Evolutionary conservation across 2,797 vertebrate genomes (phyloP), one percentile per base, ranked within the genome.

Genomic region (Tinamus major): DNA sequence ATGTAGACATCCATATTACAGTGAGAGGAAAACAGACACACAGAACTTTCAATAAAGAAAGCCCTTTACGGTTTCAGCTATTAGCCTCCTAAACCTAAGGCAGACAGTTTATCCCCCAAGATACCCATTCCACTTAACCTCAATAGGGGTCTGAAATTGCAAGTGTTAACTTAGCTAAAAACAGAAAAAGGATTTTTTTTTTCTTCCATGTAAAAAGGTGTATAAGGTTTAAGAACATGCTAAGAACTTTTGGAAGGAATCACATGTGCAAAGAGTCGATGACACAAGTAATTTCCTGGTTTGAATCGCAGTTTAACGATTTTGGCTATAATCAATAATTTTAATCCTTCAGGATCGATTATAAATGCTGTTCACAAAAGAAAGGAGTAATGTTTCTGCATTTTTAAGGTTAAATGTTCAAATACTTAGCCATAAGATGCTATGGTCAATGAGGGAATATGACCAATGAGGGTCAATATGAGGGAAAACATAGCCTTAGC

Each of bases 371-470:
- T 68, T 88, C 42, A 87, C 26, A 92, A 79, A 91, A 56, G 67
- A 37, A 81, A 89, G 37, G 18, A 15, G 51, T n/a, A 58, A 83
- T 71, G 41, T 24, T 61, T 79, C 33, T 74, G 16, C 12, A 37
- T 61, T 85, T 92, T 87, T 85, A 42, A 89, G 62, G 56, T 75
- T 80, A 92, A 85, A 58, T 62, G 19, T 74, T 89, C 19, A 75
- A 83, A 79, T 92, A 89, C 95, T 92, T 94, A 83, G 39, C 41
- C 21, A 23, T 48, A 53, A 0, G 0, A 81, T 61, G 55, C 53
- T 79, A 61, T 24, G 70, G 89, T 80, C 85, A 91, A 79, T 81
- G 16, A 42, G 42, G 17, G 42, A 44, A 44, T 44, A 44, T 18
- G 42, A 44, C 42, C 42, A 44, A 44, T 18, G 42, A 44, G 42